These are phyloP conservation scores for Myanophis thanlyinensis DNA, from an alignment of 2,113 vertebrate species.

Conservation along the genomic window DNA sequence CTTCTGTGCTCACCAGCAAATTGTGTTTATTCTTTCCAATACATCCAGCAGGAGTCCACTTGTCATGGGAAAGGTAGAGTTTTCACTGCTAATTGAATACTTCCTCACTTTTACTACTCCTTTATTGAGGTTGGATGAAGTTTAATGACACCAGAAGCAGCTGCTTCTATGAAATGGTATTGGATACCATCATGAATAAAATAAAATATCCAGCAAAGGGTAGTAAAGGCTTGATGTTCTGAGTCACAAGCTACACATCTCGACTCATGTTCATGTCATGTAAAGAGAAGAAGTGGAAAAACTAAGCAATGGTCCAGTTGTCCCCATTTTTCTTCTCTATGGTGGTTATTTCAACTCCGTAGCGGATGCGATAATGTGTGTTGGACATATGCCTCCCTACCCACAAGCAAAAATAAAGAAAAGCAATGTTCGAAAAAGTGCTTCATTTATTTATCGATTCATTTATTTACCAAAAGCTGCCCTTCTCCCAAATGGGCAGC, in stretches of 20 bases:
- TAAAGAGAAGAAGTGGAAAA: conserved; percentile 3
- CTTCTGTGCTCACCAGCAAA: background rate
- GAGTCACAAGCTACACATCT: conserved; percentile 23
- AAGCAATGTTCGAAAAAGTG: background rate
- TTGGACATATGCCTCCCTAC: background rate
- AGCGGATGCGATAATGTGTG: background rate
- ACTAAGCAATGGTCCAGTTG: background rate
- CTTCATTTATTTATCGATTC: background rate
- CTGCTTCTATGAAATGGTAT: conserved; percentile 41
- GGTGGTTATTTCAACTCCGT: background rate
- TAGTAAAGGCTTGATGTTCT: conserved; percentile 12
- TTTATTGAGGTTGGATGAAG: conserved; percentile 35
- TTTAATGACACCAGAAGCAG: conserved; percentile 42
- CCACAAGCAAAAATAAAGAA: background rate
- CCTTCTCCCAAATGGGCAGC: background rate
- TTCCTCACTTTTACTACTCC: conserved; percentile 47
- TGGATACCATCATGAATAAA: conserved; percentile 41
- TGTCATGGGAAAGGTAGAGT: conserved; percentile 28
- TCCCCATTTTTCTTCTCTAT: background rate
- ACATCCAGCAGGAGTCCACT: background rate
- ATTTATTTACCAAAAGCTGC: background rate
- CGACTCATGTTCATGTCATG: conserved; percentile 8
- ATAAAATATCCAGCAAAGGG: conserved; percentile 37
- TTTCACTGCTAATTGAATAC: conserved; percentile 46
- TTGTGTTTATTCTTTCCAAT: background rate